phyloP scores from a whole-genome alignment of 2,888 invertebrate species.

The Branchellion lobata region DNA sequence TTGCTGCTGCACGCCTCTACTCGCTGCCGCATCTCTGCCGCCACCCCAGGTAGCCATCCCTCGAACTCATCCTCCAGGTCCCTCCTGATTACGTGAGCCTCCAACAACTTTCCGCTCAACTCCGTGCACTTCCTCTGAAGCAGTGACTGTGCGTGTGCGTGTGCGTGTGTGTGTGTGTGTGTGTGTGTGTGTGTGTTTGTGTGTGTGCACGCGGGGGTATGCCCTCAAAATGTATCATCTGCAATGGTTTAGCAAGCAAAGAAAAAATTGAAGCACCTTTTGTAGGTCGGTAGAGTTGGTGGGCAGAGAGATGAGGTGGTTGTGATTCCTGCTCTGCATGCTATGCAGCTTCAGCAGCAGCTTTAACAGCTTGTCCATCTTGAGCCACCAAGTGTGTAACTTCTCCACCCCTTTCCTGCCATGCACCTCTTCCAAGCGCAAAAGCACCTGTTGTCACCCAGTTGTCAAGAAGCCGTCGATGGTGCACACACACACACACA shows the following conservation, averaged over 20 bases:
- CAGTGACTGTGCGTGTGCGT: neutral
- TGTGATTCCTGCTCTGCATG: neutral
- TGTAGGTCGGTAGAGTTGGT: neutral
- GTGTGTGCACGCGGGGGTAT: neutral
- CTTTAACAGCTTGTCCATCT: neutral
- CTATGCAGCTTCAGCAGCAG: neutral
- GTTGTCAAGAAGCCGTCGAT: too few relatives aligned
- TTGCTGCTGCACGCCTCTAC: neutral
- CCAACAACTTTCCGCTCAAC: neutral
- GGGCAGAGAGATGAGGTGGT: neutral
- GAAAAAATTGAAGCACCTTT: neutral
- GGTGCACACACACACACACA: neutral
- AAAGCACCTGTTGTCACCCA: neutral
- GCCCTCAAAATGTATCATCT: neutral
- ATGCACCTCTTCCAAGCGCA: neutral
- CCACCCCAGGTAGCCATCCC: neutral
- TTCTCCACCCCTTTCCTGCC: neutral
- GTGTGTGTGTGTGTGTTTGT: constrained; percentile 24
- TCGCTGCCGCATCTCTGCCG: neutral
- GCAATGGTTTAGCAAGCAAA: neutral
- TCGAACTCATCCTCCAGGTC: constrained; percentile 11
- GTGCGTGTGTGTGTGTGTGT: constrained; percentile 24
- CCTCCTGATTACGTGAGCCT: neutral
- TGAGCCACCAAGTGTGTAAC: neutral
- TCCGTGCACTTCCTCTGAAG: neutral